Percentiles rank a stretch among this genome's conserved stretches.
Conservation (phyloP, 2,888 invertebrate genomes). For the Ophion costatus region DNA sequence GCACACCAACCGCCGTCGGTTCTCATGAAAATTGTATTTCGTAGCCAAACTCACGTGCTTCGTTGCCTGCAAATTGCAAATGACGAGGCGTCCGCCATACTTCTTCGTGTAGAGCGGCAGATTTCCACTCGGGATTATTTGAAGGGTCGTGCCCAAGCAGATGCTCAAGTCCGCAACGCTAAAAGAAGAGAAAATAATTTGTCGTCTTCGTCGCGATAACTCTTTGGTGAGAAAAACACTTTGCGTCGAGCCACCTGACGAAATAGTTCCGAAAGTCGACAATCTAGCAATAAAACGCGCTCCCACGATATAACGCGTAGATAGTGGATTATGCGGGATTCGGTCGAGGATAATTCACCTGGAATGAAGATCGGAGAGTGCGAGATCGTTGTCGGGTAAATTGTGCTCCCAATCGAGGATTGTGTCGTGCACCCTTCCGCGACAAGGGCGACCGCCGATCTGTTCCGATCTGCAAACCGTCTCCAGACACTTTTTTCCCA, state of each 20-base stretch:
- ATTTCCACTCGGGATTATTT: conserved; percentile 98
- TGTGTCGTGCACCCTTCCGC: conserved; percentile 95
- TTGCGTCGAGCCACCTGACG: neutral
- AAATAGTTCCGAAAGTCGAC: neutral
- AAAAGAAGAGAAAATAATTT: conserved; percentile 51
- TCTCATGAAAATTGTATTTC: neutral
- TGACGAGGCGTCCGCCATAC: conserved; percentile 94
- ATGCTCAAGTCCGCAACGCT: conserved; percentile 97
- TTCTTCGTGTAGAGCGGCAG: conserved; percentile 94
- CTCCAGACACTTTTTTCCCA: conserved; percentile 89
- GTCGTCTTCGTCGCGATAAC: neutral
- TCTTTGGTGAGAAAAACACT: neutral
- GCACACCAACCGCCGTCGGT: too few species aligned
- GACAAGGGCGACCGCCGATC: conserved; percentile 89
- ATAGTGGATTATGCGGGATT: neutral
- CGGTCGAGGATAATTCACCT: conserved; percentile 85
- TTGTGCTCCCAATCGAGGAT: conserved; percentile 99
- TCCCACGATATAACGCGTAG: neutral
- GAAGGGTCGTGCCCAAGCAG: conserved; percentile 98
- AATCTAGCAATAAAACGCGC: too few species aligned
- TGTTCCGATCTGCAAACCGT: conserved; percentile 87
- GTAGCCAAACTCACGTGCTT: conserved; percentile 91
- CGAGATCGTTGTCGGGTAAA: conserved; percentile 93
- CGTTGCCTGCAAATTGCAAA: conserved; percentile 98
- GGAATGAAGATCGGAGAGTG: conserved; percentile 93